Percentiles rank a stretch among this genome's conserved stretches.
Conservation (phyloP, 2,113 vertebrate genomes). For the Clarias batrachus region DNA sequence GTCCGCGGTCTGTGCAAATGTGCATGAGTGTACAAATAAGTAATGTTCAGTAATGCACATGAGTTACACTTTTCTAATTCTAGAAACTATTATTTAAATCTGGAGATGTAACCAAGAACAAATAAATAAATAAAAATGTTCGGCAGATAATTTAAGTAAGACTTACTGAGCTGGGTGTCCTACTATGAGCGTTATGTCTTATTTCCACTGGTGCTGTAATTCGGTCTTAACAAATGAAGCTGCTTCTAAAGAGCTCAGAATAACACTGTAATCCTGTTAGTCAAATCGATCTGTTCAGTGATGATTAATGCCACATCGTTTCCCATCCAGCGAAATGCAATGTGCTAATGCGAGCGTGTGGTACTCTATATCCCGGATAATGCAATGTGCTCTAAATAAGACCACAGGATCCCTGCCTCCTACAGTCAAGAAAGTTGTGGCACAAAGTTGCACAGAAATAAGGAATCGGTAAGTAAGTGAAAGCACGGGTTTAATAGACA, state of each 20-base stretch:
- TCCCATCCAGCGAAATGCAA: background rate
- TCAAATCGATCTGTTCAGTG: slow-evolving; percentile 31
- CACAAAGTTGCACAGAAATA: slow-evolving; percentile 4
- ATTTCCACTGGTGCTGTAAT: background rate
- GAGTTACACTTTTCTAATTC: background rate
- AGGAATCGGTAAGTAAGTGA: slow-evolving; percentile 8
- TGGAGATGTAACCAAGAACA: background rate
- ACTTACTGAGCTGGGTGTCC: background rate
- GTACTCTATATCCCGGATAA: background rate
- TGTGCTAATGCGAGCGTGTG: slow-evolving; percentile 14
- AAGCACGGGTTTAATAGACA: background rate
- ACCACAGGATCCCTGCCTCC: background rate
- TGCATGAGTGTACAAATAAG: no score
- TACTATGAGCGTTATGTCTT: background rate
- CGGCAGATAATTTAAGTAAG: background rate
- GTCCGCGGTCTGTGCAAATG: no score
- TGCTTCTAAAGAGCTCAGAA: slow-evolving; percentile 7
- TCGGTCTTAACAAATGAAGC: slow-evolving; percentile 2
- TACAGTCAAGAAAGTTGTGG: background rate
- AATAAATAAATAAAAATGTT: background rate
- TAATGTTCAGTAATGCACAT: no score
- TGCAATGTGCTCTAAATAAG: background rate
- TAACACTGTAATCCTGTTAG: slow-evolving; percentile 39
- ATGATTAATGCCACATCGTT: slow-evolving; percentile 18
- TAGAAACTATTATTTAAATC: background rate